A percentile compares a stretch with the other conserved stretches of the same genome.
Evolutionary conservation across 2,113 vertebrate species (phyloP).

Genomic region (Hypomesus transpacificus): DNA sequence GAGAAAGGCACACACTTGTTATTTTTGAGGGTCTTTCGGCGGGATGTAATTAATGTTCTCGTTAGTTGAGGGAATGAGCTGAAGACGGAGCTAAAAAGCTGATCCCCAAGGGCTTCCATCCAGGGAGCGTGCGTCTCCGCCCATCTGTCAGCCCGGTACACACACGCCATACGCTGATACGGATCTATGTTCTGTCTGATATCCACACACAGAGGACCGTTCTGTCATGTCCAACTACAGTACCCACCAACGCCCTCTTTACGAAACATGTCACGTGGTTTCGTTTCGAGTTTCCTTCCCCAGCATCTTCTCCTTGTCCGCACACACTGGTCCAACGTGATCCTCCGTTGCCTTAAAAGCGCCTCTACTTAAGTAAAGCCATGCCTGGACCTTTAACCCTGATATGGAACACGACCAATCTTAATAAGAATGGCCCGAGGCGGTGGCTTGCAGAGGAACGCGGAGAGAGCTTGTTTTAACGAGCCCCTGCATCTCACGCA

Average conservation of each 20-base stretch:
- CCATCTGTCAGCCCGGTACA: slow-evolving; percentile 19
- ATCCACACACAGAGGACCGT: slow-evolving; percentile 29
- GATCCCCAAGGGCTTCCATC: slow-evolving; percentile 33
- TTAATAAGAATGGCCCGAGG: slow-evolving; percentile 34
- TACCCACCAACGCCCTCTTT: too few species aligned
- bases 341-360: slow-evolving; percentile 28
- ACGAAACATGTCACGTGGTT: background rate
- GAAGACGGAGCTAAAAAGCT: slow-evolving; percentile 48
- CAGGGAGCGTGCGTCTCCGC: background rate
- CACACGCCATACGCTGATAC: slow-evolving; percentile 16
- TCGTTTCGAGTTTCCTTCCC: background rate
- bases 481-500: background rate
- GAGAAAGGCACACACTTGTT: slow-evolving; percentile 1
- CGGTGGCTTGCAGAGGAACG: slow-evolving; percentile 12
- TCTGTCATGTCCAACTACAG: background rate
- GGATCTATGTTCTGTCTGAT: slow-evolving; percentile 30
- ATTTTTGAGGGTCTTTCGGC: slow-evolving; percentile 43
- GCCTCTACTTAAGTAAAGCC: slow-evolving; percentile 38
- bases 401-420: slow-evolving; percentile 45
- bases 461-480: slow-evolving; percentile 36
- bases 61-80: slow-evolving; percentile 60
- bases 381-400: slow-evolving; percentile 52
- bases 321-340: slow-evolving; percentile 29
- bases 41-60: slow-evolving; percentile 65
- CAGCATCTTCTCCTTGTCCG: too few species aligned